phyloP scores from a whole-genome alignment of 2,797 vertebrate genomes.

The Rhynchonycteris naso region DNA sequence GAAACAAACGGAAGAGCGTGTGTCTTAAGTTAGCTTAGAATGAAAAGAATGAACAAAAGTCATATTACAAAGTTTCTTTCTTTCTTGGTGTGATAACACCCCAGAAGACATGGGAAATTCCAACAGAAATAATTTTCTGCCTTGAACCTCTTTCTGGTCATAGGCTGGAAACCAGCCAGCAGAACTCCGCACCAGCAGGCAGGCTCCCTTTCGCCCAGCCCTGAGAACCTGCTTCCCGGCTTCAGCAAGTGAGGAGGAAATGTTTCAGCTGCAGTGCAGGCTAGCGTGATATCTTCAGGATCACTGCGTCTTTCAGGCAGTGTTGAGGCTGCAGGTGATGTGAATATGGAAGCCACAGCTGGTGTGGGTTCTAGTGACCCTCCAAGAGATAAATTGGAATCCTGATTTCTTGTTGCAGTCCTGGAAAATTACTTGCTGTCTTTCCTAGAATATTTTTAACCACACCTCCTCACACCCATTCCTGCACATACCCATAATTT shows the following conservation, averaged over 20 bases:
- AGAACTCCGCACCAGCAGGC: neutral
- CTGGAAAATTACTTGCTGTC: neutral
- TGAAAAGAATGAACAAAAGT: slow-evolving; percentile 6
- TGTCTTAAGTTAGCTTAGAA: slow-evolving; percentile 16
- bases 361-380: neutral
- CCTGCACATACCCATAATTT: neutral
- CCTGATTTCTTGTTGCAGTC: neutral
- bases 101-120: neutral
- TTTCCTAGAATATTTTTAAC: neutral
- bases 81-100: slow-evolving; percentile 2
- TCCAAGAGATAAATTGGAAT: neutral
- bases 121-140: neutral
- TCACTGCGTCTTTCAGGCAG: neutral
- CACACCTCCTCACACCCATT: too few species aligned
- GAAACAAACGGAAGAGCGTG: neutral
- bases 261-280: neutral
- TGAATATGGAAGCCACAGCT: neutral
- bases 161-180: neutral
- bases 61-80: slow-evolving; percentile 26
- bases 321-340: neutral
- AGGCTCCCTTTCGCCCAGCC: neutral
- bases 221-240: neutral
- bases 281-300: neutral
- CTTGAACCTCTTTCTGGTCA: neutral
- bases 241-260: neutral